These are phyloP conservation scores for Heliconius congener DNA, from an alignment of 1,140 invertebrate genomes.

Conservation along the genomic window DNA sequence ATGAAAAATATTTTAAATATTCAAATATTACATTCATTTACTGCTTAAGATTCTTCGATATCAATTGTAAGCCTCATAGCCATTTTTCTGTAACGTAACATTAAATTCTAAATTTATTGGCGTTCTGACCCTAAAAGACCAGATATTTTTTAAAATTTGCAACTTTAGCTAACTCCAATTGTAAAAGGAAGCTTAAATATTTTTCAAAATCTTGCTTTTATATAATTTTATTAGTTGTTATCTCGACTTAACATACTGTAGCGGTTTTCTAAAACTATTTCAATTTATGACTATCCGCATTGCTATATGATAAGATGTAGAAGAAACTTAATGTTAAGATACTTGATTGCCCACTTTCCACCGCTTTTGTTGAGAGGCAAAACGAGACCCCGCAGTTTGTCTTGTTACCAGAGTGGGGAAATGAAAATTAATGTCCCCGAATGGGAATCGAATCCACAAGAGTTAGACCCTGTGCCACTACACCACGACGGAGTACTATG, in stretches of 20 bases:
- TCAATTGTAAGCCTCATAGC: constrained; percentile 5
- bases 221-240: not conserved
- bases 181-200: constrained; percentile 23
- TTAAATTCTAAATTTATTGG: constrained; percentile 30
- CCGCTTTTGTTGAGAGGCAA: too few relatives aligned
- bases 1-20: not conserved
- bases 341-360: too few relatives aligned
- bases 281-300: too few relatives aligned
- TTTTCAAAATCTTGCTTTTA: not conserved
- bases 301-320: too few relatives aligned
- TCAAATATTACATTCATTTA: not conserved
- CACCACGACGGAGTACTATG: too few relatives aligned
- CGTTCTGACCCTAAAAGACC: constrained; percentile 1
- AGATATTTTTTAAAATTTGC: constrained; percentile 5
- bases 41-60: not conserved
- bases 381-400: too few relatives aligned
- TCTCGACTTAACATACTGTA: not conserved
- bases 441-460: too few relatives aligned
- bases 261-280: too few relatives aligned
- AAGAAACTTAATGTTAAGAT: too few relatives aligned
- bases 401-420: too few relatives aligned
- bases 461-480: too few relatives aligned
- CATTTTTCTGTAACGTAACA: constrained; percentile 24
- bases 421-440: too few relatives aligned
- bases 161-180: constrained; percentile 25